Evolutionary conservation across 23 tunicate species (phyloP), one percentile per base, ranked within the genome.

Genomic region (Ciona savignyi): DNA sequence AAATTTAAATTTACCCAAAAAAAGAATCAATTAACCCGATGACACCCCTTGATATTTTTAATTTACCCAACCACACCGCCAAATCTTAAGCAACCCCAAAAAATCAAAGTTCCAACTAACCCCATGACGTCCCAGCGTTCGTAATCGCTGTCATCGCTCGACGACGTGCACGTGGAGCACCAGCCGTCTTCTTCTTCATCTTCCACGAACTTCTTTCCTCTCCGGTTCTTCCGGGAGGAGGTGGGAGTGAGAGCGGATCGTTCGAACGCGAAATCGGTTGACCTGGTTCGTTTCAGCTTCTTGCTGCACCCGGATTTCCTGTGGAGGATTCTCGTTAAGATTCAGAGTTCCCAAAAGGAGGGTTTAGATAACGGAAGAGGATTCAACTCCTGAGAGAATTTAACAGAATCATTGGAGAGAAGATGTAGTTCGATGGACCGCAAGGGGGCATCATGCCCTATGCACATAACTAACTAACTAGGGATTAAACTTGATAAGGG

Each of bases 121-220:
- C 79, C 79, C 27, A 73, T 73, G 6, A 49, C 79, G 75, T 94
- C 99, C 99, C 99, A 94, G 74, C 99, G 56, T 33, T 94, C 99
- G 61, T 94, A 94, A 35, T 94, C 99, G 71, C 95, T 87, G 78
- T 94, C 99, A 77, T 94, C 99, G 48, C 93, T 86, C 1, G 89
- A 82, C 62, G 99, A 94, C 35, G 99, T 94, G 61, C 99, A 94
- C 23, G 99, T 94, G 51, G 99, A 94, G 68, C 99, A 94, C 99
- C 99, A 94, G 32, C 85, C 95, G 48, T 86, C 90, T 22, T 84
- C 85, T 27, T 91, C 98, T 34, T 82, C 83, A 29, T 83, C 85
- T 26, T 70, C 63, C 15, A 64, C 34, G 11, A 72, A 76, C 62
- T 63, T 82, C 32, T 70, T 60, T 15, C 51, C 78, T 33, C 74